Percentiles rank a stretch among this genome's conserved stretches.
phyloP scores from a whole-genome alignment of 2,888 invertebrate genomes.

The Boloria selene region DNA sequence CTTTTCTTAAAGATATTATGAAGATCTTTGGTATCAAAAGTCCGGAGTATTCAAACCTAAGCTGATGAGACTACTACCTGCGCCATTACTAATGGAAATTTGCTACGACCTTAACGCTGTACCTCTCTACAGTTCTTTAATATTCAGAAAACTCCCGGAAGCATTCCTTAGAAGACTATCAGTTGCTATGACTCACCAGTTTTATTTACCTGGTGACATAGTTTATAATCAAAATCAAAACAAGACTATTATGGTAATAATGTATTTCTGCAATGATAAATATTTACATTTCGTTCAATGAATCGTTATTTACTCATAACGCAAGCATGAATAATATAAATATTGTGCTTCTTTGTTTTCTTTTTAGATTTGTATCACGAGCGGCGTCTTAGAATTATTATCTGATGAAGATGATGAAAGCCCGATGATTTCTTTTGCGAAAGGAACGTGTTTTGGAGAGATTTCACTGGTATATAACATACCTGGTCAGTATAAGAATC shows the following conservation, averaged over 20 bases:
- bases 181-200: constrained; percentile 76
- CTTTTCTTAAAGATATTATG: constrained; percentile 65
- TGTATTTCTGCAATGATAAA: constrained; percentile 37
- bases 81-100: constrained; percentile 78
- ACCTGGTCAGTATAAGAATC: constrained; percentile 54
- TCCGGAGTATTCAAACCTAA: constrained; percentile 75
- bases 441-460: constrained; percentile 80
- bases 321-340: constrained; percentile 24
- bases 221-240: constrained; percentile 77
- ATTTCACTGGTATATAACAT: constrained; percentile 74
- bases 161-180: constrained; percentile 78
- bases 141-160: constrained; percentile 79
- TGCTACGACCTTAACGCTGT: constrained; percentile 78
- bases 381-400: constrained; percentile 73
- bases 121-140: constrained; percentile 73
- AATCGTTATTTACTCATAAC: constrained; percentile 32
- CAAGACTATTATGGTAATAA: constrained; percentile 77
- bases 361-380: constrained; percentile 73
- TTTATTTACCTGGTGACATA: constrained; percentile 77
- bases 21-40: constrained; percentile 79
- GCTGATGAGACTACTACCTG: constrained; percentile 67
- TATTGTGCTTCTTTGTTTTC: constrained; percentile 25
- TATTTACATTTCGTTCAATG: constrained; percentile 40
- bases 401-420: constrained; percentile 81
- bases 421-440: constrained; percentile 77